Conservation (phyloP, 64 coral and sea anemone genomes). For the Dendronephthya gigantea region DNA sequence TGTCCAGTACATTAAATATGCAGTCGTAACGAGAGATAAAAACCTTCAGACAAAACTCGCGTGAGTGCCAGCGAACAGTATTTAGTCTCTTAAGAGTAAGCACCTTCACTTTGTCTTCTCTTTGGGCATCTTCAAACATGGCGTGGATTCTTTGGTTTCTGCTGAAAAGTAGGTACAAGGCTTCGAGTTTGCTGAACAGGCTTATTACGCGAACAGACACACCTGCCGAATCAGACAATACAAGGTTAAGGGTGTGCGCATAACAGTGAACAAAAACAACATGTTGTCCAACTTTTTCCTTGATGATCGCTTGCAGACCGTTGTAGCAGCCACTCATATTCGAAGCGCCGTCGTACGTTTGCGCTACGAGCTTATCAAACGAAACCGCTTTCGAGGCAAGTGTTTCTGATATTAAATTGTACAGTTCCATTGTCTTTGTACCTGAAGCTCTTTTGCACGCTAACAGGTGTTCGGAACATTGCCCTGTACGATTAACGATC, state of each 20-base stretch:
- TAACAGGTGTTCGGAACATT: background rate
- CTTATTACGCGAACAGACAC: background rate
- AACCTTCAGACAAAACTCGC: constrained; percentile 2
- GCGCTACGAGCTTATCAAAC: background rate
- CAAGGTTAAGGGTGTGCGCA: background rate
- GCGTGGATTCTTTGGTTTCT: background rate
- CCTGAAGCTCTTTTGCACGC: background rate
- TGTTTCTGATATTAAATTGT: background rate
- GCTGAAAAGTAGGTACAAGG: background rate
- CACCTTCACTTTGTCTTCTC: background rate
- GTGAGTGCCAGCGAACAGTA: background rate
- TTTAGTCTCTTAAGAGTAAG: background rate
- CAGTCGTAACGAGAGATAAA: background rate
- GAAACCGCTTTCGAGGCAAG: background rate
- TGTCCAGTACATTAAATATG: background rate
- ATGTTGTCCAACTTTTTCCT: background rate
- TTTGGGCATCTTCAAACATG: background rate
- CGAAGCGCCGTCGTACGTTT: background rate
- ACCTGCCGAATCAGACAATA: background rate
- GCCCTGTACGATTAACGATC: background rate
- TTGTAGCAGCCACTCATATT: constrained; percentile 11
- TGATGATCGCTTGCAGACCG: background rate
- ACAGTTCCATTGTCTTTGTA: background rate
- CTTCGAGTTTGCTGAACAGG: background rate
- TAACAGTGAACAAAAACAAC: constrained; percentile 7